phyloP scores from a whole-genome alignment of 2,888 invertebrate species.

The Scaptomyza flava region DNA sequence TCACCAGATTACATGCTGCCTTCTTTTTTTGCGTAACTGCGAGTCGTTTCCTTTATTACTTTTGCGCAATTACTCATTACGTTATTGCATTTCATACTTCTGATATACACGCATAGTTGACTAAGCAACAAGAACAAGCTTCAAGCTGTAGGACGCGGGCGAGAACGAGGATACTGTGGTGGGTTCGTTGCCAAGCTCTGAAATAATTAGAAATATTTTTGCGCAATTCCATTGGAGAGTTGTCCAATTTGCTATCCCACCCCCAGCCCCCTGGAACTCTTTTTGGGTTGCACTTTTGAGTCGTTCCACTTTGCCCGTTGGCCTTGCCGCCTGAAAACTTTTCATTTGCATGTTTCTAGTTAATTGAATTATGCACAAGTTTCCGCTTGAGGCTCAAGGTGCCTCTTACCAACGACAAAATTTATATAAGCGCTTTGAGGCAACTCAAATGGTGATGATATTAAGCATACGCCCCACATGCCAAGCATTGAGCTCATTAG shows the following conservation, averaged over 20 bases:
- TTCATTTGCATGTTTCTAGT: conserved; percentile 78
- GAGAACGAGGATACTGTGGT: neutral
- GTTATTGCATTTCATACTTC: conserved; percentile 78
- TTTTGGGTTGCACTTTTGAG: conserved; percentile 44
- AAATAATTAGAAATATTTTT: conserved; percentile 79
- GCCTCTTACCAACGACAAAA: conserved; percentile 19
- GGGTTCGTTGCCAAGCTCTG: conserved; percentile 30
- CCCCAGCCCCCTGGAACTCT: neutral
- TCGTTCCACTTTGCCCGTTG: conserved; percentile 24
- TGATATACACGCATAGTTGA: conserved; percentile 75
- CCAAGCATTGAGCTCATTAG: conserved; percentile 57
- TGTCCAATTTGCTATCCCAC: conserved; percentile 40
- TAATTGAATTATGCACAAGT: conserved; percentile 76
- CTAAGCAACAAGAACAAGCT: conserved; percentile 32
- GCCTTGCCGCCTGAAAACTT: conserved; percentile 63
- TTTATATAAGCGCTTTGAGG: conserved; percentile 65
- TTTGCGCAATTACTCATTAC: conserved; percentile 81
- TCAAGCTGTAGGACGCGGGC: neutral
- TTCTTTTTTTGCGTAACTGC: conserved; percentile 65
- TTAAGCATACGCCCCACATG: conserved; percentile 64
- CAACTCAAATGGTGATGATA: conserved; percentile 51
- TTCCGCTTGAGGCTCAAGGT: conserved; percentile 64
- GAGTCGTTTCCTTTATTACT: conserved; percentile 72
- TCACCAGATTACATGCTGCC: conserved; percentile 65
- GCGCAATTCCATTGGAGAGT: conserved; percentile 59